Percentiles rank a stretch among this genome's conserved stretches.
Evolutionary conservation across 2,888 invertebrate species (phyloP).

Genomic region (Criorhina ranunculi): DNA sequence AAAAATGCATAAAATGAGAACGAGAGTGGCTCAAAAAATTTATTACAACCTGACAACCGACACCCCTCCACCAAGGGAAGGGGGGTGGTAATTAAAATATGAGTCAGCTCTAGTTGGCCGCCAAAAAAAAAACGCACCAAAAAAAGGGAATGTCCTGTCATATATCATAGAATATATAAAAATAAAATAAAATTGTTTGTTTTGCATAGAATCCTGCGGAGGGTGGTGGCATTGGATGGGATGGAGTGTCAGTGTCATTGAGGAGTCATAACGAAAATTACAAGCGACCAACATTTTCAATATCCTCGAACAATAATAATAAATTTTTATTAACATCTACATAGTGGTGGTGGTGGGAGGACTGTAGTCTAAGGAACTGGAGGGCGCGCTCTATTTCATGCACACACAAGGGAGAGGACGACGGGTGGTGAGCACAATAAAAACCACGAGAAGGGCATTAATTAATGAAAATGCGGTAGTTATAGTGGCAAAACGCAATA

Average conservation of each 20-base stretch:
- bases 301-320: slow-evolving; percentile 58
- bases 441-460: slow-evolving; percentile 64
- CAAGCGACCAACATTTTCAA: slow-evolving; percentile 63
- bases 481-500: slow-evolving; percentile 57
- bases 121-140: slow-evolving; percentile 23
- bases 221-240: slow-evolving; percentile 8
- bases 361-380: slow-evolving; percentile 20
- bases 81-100: slow-evolving; percentile 71
- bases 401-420: background rate
- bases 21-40: slow-evolving; percentile 71
- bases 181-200: slow-evolving; percentile 51
- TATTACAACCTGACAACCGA: slow-evolving; percentile 62
- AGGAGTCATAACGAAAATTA: slow-evolving; percentile 52
- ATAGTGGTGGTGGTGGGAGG: background rate
- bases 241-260: slow-evolving; percentile 54
- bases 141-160: slow-evolving; percentile 51
- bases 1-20: slow-evolving; percentile 74
- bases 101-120: slow-evolving; percentile 58
- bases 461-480: slow-evolving; percentile 60
- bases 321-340: slow-evolving; percentile 61
- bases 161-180: slow-evolving; percentile 50
- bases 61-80: background rate
- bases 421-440: slow-evolving; percentile 39
- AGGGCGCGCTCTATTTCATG: slow-evolving; percentile 5
- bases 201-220: slow-evolving; percentile 52